Evolutionary conservation across 2,888 invertebrate genomes (phyloP), one percentile per base, ranked within the genome.

Genomic region (Hirtodrosophila trivittata): DNA sequence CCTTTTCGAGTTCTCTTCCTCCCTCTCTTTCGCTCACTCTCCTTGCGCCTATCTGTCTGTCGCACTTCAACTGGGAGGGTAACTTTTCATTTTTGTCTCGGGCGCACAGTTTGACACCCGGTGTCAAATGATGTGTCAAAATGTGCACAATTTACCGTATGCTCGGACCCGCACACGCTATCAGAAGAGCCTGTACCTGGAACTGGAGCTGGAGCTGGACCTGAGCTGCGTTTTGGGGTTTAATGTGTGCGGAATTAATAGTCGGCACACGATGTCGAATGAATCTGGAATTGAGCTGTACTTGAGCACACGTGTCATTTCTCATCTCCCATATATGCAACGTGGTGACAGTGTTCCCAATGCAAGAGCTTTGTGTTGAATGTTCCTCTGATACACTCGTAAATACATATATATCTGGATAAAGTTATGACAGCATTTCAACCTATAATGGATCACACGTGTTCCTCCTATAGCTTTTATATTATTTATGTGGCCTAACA

Each of bases 61-160:
- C 10, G 16, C 41, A 9, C 42, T 38, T 38, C 14, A 4, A 37
- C 35, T 38, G 69, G 46, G 25, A 42, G 60, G 60, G 52, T 33
- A 69, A 78, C 86, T 78, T 83, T 83, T 85, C 80, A 85, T 83
- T 85, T 83, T 75, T 66, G 78, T 75, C 71, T 66, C 54, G 56
- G 46, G 59, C 43, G 57, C 54, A 75, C 57, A 60, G 66, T 75
- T 77, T 84, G 82, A 82, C 86, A 81, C 75, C 60, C 75, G 68
- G 75, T 86, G 86, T 88, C 88, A 88, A 88, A 88, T 87, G 86
- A 86, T 83, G 87, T 86, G 86, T 88, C 86, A 86, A 88, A 87
- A 86, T 85, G 75, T 77, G 77, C 77, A 72, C 73, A 85, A 87
- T 85, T 75, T 88, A 87, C 75, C 68, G 70, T 75, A 67, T 72